These are phyloP conservation scores for Takifugu rubripes DNA, from an alignment of 2,797 vertebrate species.

Conservation along the genomic window DNA sequence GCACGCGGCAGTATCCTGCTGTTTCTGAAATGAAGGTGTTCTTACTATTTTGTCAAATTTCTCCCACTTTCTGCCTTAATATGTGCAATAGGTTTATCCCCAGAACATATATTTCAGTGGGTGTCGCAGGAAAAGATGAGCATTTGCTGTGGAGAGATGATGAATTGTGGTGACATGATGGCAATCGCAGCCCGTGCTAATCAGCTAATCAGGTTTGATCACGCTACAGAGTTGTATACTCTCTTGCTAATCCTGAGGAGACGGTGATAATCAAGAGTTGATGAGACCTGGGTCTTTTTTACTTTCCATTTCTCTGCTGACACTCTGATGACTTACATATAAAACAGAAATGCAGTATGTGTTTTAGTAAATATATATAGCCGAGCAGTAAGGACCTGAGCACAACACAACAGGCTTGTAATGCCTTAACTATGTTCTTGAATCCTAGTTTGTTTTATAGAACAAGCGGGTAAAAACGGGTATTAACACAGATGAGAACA, in stretches of 20 bases:
- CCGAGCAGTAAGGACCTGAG: too few species aligned
- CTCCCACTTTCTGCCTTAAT: neutral
- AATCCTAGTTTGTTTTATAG: too few species aligned
- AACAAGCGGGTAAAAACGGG: neutral
- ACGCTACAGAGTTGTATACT: slow-evolving; percentile 54
- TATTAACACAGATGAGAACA: too few species aligned
- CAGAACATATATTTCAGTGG: neutral
- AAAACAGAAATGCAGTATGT: neutral
- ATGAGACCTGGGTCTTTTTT: slow-evolving; percentile 45
- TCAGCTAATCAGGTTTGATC: slow-evolving; percentile 74
- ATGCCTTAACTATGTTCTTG: too few species aligned
- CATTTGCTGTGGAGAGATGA: slow-evolving; percentile 37
- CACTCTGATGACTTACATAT: neutral
- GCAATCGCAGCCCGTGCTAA: slow-evolving; percentile 63
- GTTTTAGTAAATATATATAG: too few species aligned
- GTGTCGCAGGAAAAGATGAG: slow-evolving; percentile 15
- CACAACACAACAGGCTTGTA: too few species aligned
- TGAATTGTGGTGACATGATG: slow-evolving; percentile 67
- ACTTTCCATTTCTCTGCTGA: slow-evolving; percentile 3
- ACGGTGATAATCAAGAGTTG: slow-evolving; percentile 64
- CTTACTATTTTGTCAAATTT: neutral
- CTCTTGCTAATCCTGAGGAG: slow-evolving; percentile 67
- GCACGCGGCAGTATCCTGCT: neutral
- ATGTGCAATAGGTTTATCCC: neutral
- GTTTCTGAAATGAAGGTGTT: neutral